Evolutionary conservation across 2,888 invertebrate genomes (phyloP), one percentile per base, ranked within the genome.

Genomic region (Schizaphis graminum): DNA sequence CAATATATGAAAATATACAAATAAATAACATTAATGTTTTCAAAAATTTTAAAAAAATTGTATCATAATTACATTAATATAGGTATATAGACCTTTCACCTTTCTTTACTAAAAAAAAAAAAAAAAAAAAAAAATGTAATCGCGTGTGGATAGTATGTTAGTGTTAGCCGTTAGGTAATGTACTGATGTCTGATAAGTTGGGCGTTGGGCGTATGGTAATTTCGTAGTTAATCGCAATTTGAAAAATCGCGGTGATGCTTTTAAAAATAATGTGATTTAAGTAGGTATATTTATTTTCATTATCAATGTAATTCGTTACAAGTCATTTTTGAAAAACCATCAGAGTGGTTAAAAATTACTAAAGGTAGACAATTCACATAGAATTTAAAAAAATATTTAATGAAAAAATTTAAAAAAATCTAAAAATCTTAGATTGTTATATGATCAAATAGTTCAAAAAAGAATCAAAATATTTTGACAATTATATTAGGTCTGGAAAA

Each of bases 171-270:
- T n/a, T 77, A 35, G 35, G 35, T 35, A 35, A 41, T 77, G 35
- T 77, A 77, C 77, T 77, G 77, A 77, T 77, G 77, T 77, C 35
- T 77, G 77, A 77, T 35, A 77, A 35, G 77, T 77, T 77, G 77
- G 77, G 77, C 77, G 77, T 77, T 35, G 77, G 77, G 77, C 77
- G 77, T 77, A 77, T 77, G 21, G 77, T 77, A 35, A 77, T 77
- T 77, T 77, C 21, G 77, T 77, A 21, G 77, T 35, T 67, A 35
- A 77, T 35, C 77, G 21, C 35, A 77, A 35, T 77, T 35, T 35
- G 35, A 24, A 77, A 77, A 77, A 77, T 77, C 77, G 8, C 35
- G 16, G 21, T 21, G 35, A 77, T 35, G 77, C 26, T 77, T 47
- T 41, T 77, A 41, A 41, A 77, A 77, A 77, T 35, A 77, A 21